Evolutionary conservation across 64 coral and sea anemone genomes (phyloP).

Genomic region (Stichodactyla mertensii): DNA sequence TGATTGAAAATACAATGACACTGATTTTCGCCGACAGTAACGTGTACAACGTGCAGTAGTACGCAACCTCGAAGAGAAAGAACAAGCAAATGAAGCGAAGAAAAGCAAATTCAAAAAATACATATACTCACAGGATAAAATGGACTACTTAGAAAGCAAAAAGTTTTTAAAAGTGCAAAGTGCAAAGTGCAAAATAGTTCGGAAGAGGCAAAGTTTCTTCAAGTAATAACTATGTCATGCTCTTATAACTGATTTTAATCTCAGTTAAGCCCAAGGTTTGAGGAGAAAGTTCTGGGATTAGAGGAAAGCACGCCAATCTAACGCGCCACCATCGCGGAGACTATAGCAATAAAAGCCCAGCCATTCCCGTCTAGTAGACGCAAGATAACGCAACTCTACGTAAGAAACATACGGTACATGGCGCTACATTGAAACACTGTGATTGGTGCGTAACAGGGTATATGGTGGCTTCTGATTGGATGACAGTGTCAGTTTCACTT

Average conservation of each 20-base stretch:
- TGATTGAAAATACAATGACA: neutral
- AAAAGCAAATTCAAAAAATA: neutral
- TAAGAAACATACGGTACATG: neutral
- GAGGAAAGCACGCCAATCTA: neutral
- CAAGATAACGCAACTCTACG: neutral
- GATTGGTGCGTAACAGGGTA: too few relatives aligned
- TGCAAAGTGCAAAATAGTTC: neutral
- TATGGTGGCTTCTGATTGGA: too few relatives aligned
- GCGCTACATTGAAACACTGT: neutral
- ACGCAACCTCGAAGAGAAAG: neutral
- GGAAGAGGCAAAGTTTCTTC: slow-evolving; percentile 7
- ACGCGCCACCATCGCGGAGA: neutral
- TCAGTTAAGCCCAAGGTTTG: neutral
- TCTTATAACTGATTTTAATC: neutral
- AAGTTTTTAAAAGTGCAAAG: neutral
- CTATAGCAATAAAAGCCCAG: too few relatives aligned
- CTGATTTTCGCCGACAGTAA: neutral
- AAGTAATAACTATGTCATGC: neutral
- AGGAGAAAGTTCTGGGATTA: neutral
- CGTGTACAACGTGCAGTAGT: neutral
- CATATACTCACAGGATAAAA: neutral
- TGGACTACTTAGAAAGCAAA: neutral
- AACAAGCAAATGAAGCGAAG: neutral
- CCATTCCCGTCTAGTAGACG: neutral
- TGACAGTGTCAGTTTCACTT: too few relatives aligned